phyloP scores from a whole-genome alignment of 2,888 invertebrate genomes.

The Scaptomyza cyrtandrae region DNA sequence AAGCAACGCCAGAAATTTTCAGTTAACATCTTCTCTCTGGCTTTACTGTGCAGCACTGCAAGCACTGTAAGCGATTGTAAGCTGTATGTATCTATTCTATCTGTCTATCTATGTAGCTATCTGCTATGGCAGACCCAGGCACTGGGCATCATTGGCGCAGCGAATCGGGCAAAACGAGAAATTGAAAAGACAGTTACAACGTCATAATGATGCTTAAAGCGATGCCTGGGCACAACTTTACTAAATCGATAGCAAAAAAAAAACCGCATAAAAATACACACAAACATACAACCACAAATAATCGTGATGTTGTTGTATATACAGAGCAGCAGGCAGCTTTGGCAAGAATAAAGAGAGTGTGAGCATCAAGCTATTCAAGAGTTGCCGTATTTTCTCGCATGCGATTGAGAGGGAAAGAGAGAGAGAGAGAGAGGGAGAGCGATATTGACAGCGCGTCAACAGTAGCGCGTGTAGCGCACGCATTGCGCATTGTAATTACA shows the following conservation, averaged over 20 bases:
- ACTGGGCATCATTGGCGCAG: conserved; percentile 63
- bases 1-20: conserved; percentile 65
- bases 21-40: conserved; percentile 62
- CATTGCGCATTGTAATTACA: conserved; percentile 53
- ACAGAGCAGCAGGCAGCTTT: conserved; percentile 16
- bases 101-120: conserved; percentile 39
- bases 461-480: conserved; percentile 58
- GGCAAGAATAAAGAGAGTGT: conserved; percentile 44
- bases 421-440: conserved; percentile 1
- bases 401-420: conserved; percentile 17
- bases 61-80: conserved; percentile 31
- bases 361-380: background rate
- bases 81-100: conserved; percentile 29
- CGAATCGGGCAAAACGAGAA: conserved; percentile 79
- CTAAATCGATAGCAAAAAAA: conserved; percentile 59
- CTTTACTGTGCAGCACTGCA: conserved; percentile 6
- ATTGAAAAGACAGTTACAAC: conserved; percentile 79
- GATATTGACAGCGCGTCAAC: conserved; percentile 58
- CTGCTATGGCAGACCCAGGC: conserved; percentile 27
- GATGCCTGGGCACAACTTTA: conserved; percentile 59
- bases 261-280: conserved; percentile 62
- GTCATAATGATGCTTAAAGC: conserved; percentile 70
- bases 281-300: conserved; percentile 20
- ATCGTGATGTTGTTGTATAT: conserved; percentile 41
- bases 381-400: conserved; percentile 23